Evolutionary conservation across 2,113 vertebrate species (phyloP).

Genomic region (Lipotes vexillifer): DNA sequence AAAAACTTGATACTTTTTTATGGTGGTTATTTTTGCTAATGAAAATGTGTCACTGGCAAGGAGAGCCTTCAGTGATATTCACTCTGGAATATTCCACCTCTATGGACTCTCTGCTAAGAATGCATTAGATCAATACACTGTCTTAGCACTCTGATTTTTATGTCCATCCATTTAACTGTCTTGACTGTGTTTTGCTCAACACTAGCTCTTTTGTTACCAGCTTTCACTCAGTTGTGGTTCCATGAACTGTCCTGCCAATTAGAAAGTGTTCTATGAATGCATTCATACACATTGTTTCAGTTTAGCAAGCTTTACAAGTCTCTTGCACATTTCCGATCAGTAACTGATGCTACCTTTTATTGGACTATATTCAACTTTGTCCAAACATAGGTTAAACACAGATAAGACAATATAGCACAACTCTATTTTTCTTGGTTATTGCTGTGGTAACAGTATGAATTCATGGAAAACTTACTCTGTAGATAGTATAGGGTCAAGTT

Average conservation of each 20-base stretch:
- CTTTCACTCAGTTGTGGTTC: neutral
- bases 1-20: neutral
- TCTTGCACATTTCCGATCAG: neutral
- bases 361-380: neutral
- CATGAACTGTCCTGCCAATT: neutral
- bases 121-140: neutral
- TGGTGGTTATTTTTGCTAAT: neutral
- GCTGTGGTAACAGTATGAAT: neutral
- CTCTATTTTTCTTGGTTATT: neutral
- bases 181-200: neutral
- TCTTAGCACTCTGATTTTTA: neutral
- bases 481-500: neutral
- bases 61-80: neutral
- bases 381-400: neutral
- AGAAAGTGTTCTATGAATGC: neutral
- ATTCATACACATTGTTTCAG: neutral
- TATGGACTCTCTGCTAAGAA: neutral
- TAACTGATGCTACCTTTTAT: neutral
- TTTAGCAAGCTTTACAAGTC: neutral
- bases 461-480: neutral
- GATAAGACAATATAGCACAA: neutral
- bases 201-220: neutral
- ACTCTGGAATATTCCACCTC: neutral
- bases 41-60: neutral
- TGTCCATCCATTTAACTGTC: neutral